Evolutionary conservation across 2,797 vertebrate genomes (phyloP).

Genomic region (Hyperoplus lanceolatus): DNA sequence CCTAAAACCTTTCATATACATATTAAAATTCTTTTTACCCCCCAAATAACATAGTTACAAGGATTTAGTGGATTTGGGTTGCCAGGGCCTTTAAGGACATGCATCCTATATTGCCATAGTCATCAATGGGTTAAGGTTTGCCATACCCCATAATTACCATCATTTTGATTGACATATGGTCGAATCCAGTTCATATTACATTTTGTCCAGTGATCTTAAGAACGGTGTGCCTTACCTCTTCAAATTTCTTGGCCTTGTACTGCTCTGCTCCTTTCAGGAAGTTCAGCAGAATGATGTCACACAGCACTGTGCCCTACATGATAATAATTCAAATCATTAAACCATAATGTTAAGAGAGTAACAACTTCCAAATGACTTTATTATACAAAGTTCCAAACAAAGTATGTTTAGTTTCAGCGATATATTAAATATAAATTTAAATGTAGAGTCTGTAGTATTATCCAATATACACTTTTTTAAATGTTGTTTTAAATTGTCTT

Average conservation of each 20-base stretch:
- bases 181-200: not conserved
- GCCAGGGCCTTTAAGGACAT: too few species aligned
- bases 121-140: not conserved
- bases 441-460: too few species aligned
- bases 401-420: too few species aligned
- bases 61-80: too few species aligned
- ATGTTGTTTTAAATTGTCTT: too few species aligned
- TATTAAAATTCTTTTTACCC: too few species aligned
- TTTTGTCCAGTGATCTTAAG: not conserved
- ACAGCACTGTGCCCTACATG: slow-evolving; percentile 91
- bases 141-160: not conserved
- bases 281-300: slow-evolving; percentile 95
- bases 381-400: too few species aligned
- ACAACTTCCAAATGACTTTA: not conserved
- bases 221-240: slow-evolving; percentile 85
- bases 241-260: slow-evolving; percentile 96
- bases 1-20: too few species aligned
- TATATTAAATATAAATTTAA: too few species aligned
- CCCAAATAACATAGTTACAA: too few species aligned
- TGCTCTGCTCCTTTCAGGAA: slow-evolving; percentile 94
- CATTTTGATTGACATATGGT: not conserved
- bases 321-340: not conserved
- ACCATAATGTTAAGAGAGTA: not conserved
- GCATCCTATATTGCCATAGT: too few species aligned
- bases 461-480: too few species aligned